A percentile compares a stretch with the other conserved stretches of the same genome.
These are phyloP conservation scores for Huso huso DNA, from an alignment of 2,797 vertebrate genomes.

Conservation along the genomic window DNA sequence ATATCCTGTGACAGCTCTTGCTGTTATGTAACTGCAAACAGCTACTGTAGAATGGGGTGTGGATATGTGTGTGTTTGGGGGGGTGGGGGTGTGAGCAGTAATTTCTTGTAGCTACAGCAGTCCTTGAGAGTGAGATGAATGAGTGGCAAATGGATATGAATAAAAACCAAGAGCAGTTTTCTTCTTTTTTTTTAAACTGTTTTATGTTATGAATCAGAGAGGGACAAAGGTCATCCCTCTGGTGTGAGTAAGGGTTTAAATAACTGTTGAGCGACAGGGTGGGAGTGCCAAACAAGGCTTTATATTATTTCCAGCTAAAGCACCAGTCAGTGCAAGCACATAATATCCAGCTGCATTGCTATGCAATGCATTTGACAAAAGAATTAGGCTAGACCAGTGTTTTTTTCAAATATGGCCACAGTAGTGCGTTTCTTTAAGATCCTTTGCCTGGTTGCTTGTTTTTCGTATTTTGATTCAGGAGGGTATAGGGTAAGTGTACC, in stretches of 20 bases:
- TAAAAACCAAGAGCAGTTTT: not conserved
- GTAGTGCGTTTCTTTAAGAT: too few relatives aligned
- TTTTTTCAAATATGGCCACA: not conserved
- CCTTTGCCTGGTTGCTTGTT: too few relatives aligned
- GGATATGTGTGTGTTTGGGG: too few relatives aligned
- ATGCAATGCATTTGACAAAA: not conserved
- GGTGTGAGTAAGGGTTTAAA: conserved; percentile 2
- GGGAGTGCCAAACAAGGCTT: not conserved
- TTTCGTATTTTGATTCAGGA: too few relatives aligned
- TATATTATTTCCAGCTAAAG: not conserved
- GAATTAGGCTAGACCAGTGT: not conserved
- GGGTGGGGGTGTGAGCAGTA: too few relatives aligned
- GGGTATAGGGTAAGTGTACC: too few relatives aligned
- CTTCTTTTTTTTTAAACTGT: not conserved
- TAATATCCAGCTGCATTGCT: not conserved
- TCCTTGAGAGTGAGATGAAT: too few relatives aligned
- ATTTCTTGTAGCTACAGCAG: too few relatives aligned
- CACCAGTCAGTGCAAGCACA: not conserved
- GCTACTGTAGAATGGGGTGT: too few relatives aligned
- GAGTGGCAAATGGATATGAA: not conserved
- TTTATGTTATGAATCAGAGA: not conserved
- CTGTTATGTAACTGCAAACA: too few relatives aligned
- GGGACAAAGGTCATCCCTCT: not conserved
- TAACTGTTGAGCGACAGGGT: not conserved
- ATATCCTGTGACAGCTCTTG: too few relatives aligned